phyloP scores from a whole-genome alignment of 2,113 vertebrate genomes.

The Notarius lentiginosus region DNA sequence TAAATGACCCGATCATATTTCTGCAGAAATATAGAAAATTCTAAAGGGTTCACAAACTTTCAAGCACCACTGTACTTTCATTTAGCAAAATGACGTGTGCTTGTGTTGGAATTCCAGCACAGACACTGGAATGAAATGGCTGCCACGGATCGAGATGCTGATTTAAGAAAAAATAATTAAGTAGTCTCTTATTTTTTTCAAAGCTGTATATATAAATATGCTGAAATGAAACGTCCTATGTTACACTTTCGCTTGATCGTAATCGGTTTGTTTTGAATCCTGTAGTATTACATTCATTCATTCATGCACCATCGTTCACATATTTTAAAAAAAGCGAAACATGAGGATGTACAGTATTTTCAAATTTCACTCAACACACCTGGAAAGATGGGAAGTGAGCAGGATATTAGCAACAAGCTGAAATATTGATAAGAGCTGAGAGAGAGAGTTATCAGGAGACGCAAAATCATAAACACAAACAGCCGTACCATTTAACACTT shows the following conservation, averaged over 20 bases:
- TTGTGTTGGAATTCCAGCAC: too few relatives aligned
- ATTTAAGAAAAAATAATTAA: too few relatives aligned
- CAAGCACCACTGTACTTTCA: too few relatives aligned
- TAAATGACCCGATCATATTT: too few relatives aligned
- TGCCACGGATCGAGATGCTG: too few relatives aligned
- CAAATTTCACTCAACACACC: neutral
- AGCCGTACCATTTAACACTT: slow-evolving; percentile 4
- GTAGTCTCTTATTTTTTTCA: too few relatives aligned
- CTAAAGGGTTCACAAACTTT: too few relatives aligned
- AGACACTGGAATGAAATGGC: too few relatives aligned
- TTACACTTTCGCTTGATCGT: neutral
- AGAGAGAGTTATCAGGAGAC: neutral
- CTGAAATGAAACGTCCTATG: neutral
- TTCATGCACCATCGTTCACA: neutral
- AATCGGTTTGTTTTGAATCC: neutral
- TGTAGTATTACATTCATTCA: neutral
- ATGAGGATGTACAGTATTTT: neutral
- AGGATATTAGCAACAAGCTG: slow-evolving; percentile 11
- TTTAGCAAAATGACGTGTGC: too few relatives aligned
- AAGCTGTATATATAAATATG: too few relatives aligned
- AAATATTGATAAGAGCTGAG: slow-evolving; percentile 5
- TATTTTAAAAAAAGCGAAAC: neutral
- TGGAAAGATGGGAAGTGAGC: neutral
- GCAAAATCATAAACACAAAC: slow-evolving; percentile 4
- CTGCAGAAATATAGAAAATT: too few relatives aligned